Base-by-base conservation (phyloP, 2,888 invertebrate genomes). In the Eucera pruinosa region DNA sequence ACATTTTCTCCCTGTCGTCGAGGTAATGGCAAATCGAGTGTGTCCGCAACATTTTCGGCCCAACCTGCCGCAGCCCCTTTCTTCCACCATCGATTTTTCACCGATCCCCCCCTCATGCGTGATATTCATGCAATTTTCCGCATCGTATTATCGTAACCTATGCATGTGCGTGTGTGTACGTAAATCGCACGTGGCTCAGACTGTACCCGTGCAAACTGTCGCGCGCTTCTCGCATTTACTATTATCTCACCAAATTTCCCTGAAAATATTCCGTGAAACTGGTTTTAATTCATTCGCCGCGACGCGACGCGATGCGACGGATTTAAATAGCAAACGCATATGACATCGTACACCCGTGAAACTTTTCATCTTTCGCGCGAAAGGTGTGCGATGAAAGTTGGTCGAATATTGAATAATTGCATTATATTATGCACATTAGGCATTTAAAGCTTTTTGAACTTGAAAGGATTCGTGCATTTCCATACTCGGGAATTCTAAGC, bases 11-110 rank as follows among this genome's bases (percentile, higher is more conserved):
- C 20, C 23, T 13, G n/a, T 39, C 2, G n/a, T 1, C 20, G 20
- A 47, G 70, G 71, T 71, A 75, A 71, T 65, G 71, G 58, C 27
- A 45, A 64, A 41, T 36, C 62, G 57, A 64, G 48, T 45, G 45
- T 11, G 43, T n/a, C 30, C 60, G 47, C 55, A 71, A 71, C 66
- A 58, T 66, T 70, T 69, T 70, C 62, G 62, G 36, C 23, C 52
- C 36, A 5, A 33, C 39, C 43, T 60, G 20, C 9, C 7, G 33
- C 50, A 5, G 39, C 57, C 39, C n/a, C 39, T 36, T 57, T 41
- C 52, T 52, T 62, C 20, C 0, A n/a, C 5, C 50, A 60, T 72
- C 52, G 71, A 72, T 67, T 67, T 68, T 47, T 57, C 60, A 18
- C 18, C n/a, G 7, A 4, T 5, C n/a, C n/a, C 4, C 13, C n/a